Evolutionary conservation across 2,888 invertebrate genomes (phyloP), one percentile per base, ranked within the genome.

Genomic region (Harmothoe impar): DNA sequence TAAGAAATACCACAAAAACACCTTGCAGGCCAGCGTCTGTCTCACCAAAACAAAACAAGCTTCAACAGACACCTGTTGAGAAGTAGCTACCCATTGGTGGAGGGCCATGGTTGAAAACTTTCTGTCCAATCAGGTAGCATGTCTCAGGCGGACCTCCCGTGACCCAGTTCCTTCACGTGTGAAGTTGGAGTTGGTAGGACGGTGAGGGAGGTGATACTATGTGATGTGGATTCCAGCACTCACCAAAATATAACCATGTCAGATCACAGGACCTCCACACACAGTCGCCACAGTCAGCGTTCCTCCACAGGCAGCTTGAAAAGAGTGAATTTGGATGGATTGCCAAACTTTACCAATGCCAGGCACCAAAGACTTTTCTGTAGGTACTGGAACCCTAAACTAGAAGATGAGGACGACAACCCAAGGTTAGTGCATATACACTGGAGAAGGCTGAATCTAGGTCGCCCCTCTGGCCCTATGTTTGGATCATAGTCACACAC

Each of bases 111-210:
- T 17, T 17, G 10, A 10, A 54, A 86, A 25, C 56, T 31, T 56
- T 25, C 52, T 29, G 33, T 15, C 86, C 86, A 86, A 86, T 86
- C 86, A 86, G 56, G 7, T 23, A 29, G 0, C 86, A 29, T 56
- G 86, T 86, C 29, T 56, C 54, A 86, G 86, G 54, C 86, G 54
- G 86, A 31, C 86, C 56, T 86, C 31, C 54, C 20, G 86, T 86
- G 86, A 86, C 86, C 86, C 86, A 86, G 86, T 54, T 84, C 23
- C 51, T 86, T 86, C 86, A 86, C 86, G 52, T 86, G 86, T 52
- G 31, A 86, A 25, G 86, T 86, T 20, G 17, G 52, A 25, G 86
- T 86, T 20, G 17, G 52, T 35, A 56, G 25, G 86, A 86, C 52
- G 54, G 86, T 25, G 35, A 25, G 1, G 23, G 43, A 84, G n/a